Conservation (phyloP, 1,140 invertebrate genomes). For the Drosophila yakuba region DNA sequence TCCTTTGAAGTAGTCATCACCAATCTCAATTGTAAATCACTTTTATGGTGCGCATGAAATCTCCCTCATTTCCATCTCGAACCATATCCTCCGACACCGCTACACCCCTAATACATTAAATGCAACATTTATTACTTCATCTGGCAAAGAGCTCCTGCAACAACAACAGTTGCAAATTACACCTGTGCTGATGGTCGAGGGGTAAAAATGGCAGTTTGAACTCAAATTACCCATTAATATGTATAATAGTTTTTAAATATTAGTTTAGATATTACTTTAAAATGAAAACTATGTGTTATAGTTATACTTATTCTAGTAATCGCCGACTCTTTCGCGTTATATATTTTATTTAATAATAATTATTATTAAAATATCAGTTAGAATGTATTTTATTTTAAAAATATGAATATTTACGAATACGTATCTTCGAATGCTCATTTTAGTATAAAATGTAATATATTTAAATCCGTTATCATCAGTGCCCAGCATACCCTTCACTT, state of each 20-base stretch:
- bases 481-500: neutral
- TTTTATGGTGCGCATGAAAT: constrained; percentile 54
- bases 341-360: too few relatives aligned
- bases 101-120: constrained; percentile 68
- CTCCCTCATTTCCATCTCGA: constrained; percentile 39
- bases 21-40: constrained; percentile 51
- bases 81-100: constrained; percentile 19
- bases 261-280: too few relatives aligned
- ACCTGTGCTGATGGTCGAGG: constrained; percentile 22
- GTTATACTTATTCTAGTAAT: too few relatives aligned
- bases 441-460: too few relatives aligned
- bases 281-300: too few relatives aligned
- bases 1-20: constrained; percentile 14
- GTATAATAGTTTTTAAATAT: too few relatives aligned
- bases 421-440: too few relatives aligned
- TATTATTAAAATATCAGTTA: too few relatives aligned
- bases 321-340: too few relatives aligned
- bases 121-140: constrained; percentile 82
- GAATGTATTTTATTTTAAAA: too few relatives aligned
- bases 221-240: neutral
- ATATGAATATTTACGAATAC: too few relatives aligned
- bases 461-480: too few relatives aligned
- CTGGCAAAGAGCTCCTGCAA: constrained; percentile 38
- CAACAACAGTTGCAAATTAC: constrained; percentile 52
- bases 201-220: neutral